Conservation (phyloP, 2,888 invertebrate species). For the Drosophila quinaria region DNA sequence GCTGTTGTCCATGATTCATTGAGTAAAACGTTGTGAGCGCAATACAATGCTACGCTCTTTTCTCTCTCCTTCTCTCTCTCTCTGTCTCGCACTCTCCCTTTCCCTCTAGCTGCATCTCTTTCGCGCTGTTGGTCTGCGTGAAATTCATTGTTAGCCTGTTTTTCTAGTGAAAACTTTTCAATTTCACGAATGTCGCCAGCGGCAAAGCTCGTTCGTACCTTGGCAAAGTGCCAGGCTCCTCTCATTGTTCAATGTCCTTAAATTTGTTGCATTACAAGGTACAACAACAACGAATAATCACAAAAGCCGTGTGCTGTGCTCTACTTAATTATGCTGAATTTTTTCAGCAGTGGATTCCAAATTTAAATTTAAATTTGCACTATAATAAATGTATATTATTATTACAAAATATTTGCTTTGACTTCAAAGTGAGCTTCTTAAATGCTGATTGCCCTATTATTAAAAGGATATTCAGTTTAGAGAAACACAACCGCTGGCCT, state of each 20-base stretch:
- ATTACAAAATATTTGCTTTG: background rate
- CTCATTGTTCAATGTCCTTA: slow-evolving; percentile 37
- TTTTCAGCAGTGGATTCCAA: slow-evolving; percentile 5
- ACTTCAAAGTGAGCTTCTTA: slow-evolving; percentile 15
- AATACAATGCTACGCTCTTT: slow-evolving; percentile 34
- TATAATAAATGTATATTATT: slow-evolving; percentile 10
- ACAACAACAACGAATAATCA: slow-evolving; percentile 10
- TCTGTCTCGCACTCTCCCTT: slow-evolving; percentile 4
- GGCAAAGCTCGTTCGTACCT: slow-evolving; percentile 33
- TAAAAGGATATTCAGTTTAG: slow-evolving; percentile 4
- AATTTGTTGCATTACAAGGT: slow-evolving; percentile 41
- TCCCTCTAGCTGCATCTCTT: slow-evolving; percentile 2
- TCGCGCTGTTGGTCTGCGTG: slow-evolving; percentile 46
- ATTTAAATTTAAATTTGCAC: slow-evolving; percentile 1
- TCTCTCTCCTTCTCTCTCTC: background rate
- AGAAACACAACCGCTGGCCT: slow-evolving; percentile 6
- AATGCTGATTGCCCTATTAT: slow-evolving; percentile 13
- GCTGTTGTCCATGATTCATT: slow-evolving; percentile 81
- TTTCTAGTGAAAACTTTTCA: slow-evolving; percentile 64
- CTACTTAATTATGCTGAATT: slow-evolving; percentile 25
- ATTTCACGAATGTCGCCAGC: slow-evolving; percentile 65
- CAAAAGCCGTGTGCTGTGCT: background rate
- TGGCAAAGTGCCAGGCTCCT: slow-evolving; percentile 70
- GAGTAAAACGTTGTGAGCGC: slow-evolving; percentile 65
- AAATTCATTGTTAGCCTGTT: slow-evolving; percentile 65